Percentiles rank a stretch among this genome's conserved stretches.
phyloP scores from a whole-genome alignment of 2,113 vertebrate genomes.

The Vicugna pacos region DNA sequence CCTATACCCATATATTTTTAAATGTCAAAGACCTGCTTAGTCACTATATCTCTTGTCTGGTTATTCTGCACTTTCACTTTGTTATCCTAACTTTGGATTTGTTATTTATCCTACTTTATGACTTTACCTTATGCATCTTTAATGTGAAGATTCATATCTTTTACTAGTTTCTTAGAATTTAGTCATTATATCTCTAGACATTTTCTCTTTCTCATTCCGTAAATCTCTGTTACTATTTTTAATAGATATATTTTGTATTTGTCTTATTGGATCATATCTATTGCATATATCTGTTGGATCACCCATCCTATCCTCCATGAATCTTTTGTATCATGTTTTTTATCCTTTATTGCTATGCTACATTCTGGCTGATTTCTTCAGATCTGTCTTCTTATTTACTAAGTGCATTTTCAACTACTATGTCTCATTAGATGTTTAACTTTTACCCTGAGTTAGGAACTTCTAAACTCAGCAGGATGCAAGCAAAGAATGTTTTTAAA shows the following conservation, averaged over 20 bases:
- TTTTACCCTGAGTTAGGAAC: neutral
- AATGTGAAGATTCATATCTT: neutral
- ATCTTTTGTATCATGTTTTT: neutral
- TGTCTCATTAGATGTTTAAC: slow-evolving; percentile 1
- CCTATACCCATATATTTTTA: neutral
- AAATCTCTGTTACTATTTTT: neutral
- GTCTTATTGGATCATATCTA: neutral
- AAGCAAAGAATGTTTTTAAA: slow-evolving; percentile 41
- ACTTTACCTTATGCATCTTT: neutral
- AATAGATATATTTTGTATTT: neutral
- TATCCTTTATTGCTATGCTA: neutral
- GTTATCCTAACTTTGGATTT: neutral
- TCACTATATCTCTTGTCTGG: neutral
- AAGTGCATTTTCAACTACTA: slow-evolving; percentile 11
- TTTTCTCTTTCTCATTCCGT: neutral
- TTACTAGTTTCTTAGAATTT: slow-evolving; percentile 38
- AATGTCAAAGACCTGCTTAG: neutral
- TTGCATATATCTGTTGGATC: neutral
- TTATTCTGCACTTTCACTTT: neutral
- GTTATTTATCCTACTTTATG: neutral
- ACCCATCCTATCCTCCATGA: neutral
- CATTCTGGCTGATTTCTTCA: neutral
- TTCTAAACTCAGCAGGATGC: neutral
- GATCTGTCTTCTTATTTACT: slow-evolving; percentile 5
- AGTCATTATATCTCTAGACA: neutral